Evolutionary conservation across 2,888 invertebrate species (phyloP).

Genomic region (Fragum sueziense): DNA sequence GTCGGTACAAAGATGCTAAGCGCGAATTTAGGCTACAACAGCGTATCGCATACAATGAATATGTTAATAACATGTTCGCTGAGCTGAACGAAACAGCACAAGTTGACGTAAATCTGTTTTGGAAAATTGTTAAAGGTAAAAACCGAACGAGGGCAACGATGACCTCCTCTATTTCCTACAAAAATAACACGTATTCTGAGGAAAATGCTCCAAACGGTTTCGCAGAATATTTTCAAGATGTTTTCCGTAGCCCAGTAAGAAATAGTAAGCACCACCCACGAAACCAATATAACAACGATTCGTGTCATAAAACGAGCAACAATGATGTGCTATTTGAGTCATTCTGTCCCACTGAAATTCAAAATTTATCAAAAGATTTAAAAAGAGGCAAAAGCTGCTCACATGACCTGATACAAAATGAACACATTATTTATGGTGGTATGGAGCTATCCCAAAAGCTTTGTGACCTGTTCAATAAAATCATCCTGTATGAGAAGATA

Average conservation of each 20-base stretch:
- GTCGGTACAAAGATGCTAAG: not conserved
- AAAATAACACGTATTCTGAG: not conserved
- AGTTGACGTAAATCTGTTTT: not conserved
- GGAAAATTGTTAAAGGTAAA: not conserved
- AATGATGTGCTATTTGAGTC: not conserved
- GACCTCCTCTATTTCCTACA: too few species aligned
- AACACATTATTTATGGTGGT: conserved; percentile 2
- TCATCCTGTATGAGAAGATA: not conserved
- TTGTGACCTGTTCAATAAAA: not conserved
- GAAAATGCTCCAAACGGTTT: not conserved
- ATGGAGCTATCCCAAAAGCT: not conserved
- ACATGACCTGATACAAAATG: conserved; percentile 9
- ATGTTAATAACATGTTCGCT: not conserved
- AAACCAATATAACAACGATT: not conserved
- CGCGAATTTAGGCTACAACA: not conserved
- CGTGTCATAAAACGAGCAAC: not conserved
- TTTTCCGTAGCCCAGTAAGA: not conserved
- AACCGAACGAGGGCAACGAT: not conserved
- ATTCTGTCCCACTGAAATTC: not conserved
- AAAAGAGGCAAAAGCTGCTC: not conserved
- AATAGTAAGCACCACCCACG: not conserved
- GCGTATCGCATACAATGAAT: not conserved
- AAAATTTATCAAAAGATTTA: not conserved
- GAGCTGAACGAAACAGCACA: not conserved
- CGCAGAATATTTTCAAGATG: not conserved